These are phyloP conservation scores for Tricholaema leucomelas DNA, from an alignment of 2,113 vertebrate species.

Conservation along the genomic window DNA sequence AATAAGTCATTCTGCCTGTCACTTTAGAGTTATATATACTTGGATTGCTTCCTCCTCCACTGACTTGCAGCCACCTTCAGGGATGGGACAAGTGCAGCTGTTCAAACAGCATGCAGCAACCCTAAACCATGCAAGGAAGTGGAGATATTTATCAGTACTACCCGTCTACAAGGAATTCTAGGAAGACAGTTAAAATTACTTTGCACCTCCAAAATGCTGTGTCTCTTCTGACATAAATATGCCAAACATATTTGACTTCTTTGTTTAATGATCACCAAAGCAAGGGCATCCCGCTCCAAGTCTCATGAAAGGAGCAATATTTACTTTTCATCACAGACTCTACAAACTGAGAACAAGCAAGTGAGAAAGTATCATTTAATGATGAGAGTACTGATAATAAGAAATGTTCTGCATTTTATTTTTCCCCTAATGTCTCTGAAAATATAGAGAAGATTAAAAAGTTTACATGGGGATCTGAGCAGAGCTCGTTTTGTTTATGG, in stretches of 20 bases:
- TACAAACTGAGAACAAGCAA: neutral
- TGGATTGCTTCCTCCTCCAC: neutral
- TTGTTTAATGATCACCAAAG: neutral
- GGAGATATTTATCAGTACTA: conserved; percentile 4
- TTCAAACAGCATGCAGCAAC: conserved; percentile 55
- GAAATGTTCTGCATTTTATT: neutral
- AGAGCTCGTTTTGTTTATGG: neutral
- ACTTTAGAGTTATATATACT: neutral
- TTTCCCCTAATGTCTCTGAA: neutral
- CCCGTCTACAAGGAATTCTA: conserved; percentile 1
- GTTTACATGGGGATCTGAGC: neutral
- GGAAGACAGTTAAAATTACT: conserved; percentile 6
- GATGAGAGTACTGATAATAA: neutral
- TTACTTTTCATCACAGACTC: neutral
- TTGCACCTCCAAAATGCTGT: neutral
- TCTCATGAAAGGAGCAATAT: neutral
- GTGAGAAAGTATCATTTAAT: neutral
- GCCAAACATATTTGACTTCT: neutral
- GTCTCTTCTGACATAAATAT: neutral
- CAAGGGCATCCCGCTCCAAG: neutral
- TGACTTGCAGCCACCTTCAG: conserved; percentile 34
- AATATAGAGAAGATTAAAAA: neutral
- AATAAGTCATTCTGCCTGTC: conserved; percentile 11
- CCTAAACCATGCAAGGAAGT: conserved; percentile 13
- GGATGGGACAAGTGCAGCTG: conserved; percentile 39